Conservation (phyloP, 2,113 vertebrate genomes). For the Colius striatus region DNA sequence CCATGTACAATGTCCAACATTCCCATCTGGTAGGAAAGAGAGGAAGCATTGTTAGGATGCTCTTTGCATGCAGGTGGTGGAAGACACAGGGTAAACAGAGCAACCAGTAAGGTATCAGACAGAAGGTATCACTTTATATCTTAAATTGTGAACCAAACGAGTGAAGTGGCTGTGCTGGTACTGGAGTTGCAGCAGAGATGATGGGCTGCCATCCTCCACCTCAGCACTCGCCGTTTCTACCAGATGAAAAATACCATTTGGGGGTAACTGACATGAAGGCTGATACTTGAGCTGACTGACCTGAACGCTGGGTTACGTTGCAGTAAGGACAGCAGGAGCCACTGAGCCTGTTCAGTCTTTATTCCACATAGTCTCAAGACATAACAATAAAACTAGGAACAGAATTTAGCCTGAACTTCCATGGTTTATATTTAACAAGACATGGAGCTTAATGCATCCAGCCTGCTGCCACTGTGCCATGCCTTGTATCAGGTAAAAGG, state of each 20-base stretch:
- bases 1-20: neutral
- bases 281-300: neutral
- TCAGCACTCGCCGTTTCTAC: neutral
- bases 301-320: neutral
- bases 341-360: neutral
- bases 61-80: neutral
- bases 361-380: too few relatives aligned
- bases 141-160: neutral
- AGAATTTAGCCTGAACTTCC: neutral
- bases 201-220: neutral
- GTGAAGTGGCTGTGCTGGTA: neutral
- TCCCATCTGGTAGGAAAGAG: neutral
- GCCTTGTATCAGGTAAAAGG: neutral
- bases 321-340: neutral
- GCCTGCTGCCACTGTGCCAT: neutral
- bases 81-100: neutral
- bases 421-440: neutral
- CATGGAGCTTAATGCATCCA: neutral
- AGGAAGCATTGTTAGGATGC: neutral
- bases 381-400: neutral
- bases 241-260: neutral
- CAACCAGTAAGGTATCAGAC: neutral
- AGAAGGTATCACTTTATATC: neutral
- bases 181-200: neutral
- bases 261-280: neutral